Conservation (phyloP, 2,888 invertebrate species). For the Tetramorium bicarinatum region DNA sequence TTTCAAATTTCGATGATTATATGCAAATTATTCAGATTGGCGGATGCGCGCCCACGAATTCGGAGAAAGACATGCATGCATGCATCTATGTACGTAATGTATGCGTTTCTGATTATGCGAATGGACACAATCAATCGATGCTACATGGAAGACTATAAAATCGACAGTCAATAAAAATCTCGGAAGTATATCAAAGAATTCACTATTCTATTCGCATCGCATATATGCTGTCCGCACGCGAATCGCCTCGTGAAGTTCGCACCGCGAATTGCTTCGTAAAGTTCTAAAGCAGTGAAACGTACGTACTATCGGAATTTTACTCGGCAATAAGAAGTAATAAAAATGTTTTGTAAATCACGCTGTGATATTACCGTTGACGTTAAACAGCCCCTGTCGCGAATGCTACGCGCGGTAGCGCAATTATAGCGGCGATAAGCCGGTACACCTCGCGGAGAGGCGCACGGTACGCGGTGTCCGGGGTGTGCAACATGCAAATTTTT, state of each 20-base stretch:
- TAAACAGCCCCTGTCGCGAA: slow-evolving; percentile 27
- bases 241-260: not conserved
- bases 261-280: not conserved
- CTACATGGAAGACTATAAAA: not conserved
- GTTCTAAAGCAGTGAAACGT: not conserved
- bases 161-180: not conserved
- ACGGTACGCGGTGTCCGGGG: slow-evolving; percentile 14
- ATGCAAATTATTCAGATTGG: slow-evolving; percentile 47
- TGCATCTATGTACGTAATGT: not conserved
- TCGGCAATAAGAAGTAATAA: slow-evolving; percentile 30
- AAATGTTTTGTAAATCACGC: slow-evolving; percentile 38
- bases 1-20: slow-evolving; percentile 47
- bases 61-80: slow-evolving; percentile 6
- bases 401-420: slow-evolving; percentile 5
- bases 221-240: not conserved
- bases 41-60: not conserved
- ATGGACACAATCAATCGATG: not conserved
- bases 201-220: too few relatives aligned
- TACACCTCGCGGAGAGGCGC: slow-evolving; percentile 2
- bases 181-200: not conserved
- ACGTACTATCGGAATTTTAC: not conserved
- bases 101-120: slow-evolving; percentile 33
- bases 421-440: slow-evolving; percentile 45
- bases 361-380: slow-evolving; percentile 38
- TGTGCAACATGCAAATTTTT: slow-evolving; percentile 54